These are phyloP conservation scores for Drosophila nr. perissopoda DNA, from an alignment of 2,888 invertebrate genomes.

Conservation along the genomic window DNA sequence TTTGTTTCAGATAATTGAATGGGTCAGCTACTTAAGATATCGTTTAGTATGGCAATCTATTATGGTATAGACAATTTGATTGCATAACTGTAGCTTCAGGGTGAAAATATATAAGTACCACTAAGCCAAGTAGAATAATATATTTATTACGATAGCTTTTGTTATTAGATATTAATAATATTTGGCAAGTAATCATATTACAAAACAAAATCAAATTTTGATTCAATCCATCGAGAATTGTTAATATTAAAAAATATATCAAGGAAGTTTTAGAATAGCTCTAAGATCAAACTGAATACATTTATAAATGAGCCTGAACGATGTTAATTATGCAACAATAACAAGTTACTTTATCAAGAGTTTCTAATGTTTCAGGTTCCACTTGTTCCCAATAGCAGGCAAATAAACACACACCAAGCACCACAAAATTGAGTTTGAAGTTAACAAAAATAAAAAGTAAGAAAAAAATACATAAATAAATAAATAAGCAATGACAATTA, in stretches of 20 bases:
- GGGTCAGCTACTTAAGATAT: slow-evolving; percentile 27
- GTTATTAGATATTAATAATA: not conserved
- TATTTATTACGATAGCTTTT: not conserved
- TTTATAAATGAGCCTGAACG: too few species aligned
- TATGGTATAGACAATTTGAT: slow-evolving; percentile 5
- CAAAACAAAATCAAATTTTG: not conserved
- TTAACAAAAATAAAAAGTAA: not conserved
- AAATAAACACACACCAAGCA: slow-evolving; percentile 20
- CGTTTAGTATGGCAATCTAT: slow-evolving; percentile 2
- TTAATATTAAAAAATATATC: not conserved
- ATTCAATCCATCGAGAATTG: not conserved
- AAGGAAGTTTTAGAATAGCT: not conserved
- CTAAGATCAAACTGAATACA: not conserved
- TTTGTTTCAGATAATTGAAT: slow-evolving; percentile 20
- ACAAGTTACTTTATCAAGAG: not conserved
- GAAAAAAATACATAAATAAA: not conserved
- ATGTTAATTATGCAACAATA: not conserved
- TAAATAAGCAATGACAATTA: slow-evolving; percentile 5
- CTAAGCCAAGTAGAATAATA: not conserved
- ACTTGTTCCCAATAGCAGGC: slow-evolving; percentile 4
- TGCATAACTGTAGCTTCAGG: slow-evolving; percentile 5
- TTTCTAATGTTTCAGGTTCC: not conserved
- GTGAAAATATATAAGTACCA: slow-evolving; percentile 2
- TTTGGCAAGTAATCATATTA: not conserved
- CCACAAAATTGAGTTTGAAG: not conserved